Percentiles rank a stretch among this genome's conserved stretches.
These are phyloP conservation scores for Halcyon badia DNA, from an alignment of 2,797 vertebrate genomes.

Conservation along the genomic window DNA sequence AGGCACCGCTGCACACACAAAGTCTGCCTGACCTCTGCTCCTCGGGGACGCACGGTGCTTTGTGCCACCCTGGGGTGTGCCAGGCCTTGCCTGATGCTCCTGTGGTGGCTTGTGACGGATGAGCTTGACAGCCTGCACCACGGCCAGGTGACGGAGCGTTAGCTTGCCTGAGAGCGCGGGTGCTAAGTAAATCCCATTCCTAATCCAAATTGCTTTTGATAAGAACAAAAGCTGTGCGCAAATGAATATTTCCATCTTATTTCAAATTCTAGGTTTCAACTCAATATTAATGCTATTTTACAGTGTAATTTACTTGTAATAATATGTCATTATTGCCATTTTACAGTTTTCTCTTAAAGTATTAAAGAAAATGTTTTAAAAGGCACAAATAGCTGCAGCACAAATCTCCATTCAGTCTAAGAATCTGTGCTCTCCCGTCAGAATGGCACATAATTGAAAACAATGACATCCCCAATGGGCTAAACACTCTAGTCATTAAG, in stretches of 20 bases:
- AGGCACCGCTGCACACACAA: accelerated
- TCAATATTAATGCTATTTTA: slow-evolving; percentile 83
- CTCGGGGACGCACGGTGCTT: accelerated
- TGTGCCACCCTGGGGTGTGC: not conserved
- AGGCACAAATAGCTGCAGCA: slow-evolving; percentile 75
- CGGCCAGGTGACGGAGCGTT: slow-evolving; percentile 40
- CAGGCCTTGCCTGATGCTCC: not conserved
- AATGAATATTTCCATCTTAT: slow-evolving; percentile 84
- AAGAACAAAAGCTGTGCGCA: slow-evolving; percentile 82
- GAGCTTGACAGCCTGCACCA: not conserved
- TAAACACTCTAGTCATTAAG: slow-evolving; percentile 78
- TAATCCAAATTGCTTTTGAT: slow-evolving; percentile 74
- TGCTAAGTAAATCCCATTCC: slow-evolving; percentile 40
- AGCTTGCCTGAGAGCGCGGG: not conserved
- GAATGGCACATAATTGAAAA: slow-evolving; percentile 81
- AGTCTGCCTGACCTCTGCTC: accelerated
- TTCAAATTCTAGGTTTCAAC: slow-evolving; percentile 86
- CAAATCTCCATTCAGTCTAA: slow-evolving; percentile 77
- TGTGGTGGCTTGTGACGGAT: not conserved
- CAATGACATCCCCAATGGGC: slow-evolving; percentile 75
- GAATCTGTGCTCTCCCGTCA: slow-evolving; percentile 75
- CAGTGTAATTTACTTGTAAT: slow-evolving; percentile 85
- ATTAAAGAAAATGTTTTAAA: slow-evolving; percentile 84
- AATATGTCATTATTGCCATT: slow-evolving; percentile 86
- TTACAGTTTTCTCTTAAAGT: slow-evolving; percentile 84